A percentile compares a stretch with the other conserved stretches of the same genome.
Conservation (phyloP, 2,888 invertebrate species). For the Ormyrus thymus region DNA sequence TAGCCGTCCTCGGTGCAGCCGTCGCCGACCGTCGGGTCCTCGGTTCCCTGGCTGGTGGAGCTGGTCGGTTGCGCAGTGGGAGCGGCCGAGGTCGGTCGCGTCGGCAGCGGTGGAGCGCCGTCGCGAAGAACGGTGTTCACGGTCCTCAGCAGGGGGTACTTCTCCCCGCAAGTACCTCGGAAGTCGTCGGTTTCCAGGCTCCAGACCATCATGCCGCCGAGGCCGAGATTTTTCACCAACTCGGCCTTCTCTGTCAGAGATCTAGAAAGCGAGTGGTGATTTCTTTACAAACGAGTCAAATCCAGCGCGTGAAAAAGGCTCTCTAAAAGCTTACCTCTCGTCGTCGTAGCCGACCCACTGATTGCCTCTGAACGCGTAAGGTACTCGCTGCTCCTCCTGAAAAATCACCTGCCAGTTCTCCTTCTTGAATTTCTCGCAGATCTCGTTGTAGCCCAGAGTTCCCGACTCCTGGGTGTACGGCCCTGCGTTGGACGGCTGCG, state of each 20-base stretch:
- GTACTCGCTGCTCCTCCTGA: slow-evolving; percentile 74
- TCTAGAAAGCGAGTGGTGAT: slow-evolving; percentile 65
- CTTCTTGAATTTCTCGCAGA: slow-evolving; percentile 67
- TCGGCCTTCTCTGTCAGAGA: slow-evolving; percentile 70
- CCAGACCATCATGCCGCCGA: slow-evolving; percentile 55
- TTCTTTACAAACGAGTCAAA: too few species aligned
- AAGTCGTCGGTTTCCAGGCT: slow-evolving; percentile 75
- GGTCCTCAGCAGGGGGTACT: slow-evolving; percentile 46
- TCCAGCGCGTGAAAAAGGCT: too few species aligned
- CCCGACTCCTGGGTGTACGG: slow-evolving; percentile 81
- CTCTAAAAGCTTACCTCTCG: slow-evolving; percentile 43
- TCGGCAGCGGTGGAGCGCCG: not conserved
- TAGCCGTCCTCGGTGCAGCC: slow-evolving; percentile 36
- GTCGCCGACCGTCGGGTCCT: not conserved
- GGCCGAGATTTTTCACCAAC: slow-evolving; percentile 28
- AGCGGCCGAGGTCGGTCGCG: not conserved
- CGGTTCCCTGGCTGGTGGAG: not conserved
- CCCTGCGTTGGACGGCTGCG: slow-evolving; percentile 76
- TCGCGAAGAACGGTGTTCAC: slow-evolving; percentile 74
- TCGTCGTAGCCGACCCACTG: slow-evolving; percentile 69
- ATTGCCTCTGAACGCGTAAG: slow-evolving; percentile 70
- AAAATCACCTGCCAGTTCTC: slow-evolving; percentile 70
- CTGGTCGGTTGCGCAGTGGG: not conserved
- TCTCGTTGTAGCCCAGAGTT: slow-evolving; percentile 83
- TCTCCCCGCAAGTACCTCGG: slow-evolving; percentile 78